Percentiles rank a stretch among this genome's conserved stretches.
Conservation (phyloP, 2,888 invertebrate species). For the Nymphalis polychloros region DNA sequence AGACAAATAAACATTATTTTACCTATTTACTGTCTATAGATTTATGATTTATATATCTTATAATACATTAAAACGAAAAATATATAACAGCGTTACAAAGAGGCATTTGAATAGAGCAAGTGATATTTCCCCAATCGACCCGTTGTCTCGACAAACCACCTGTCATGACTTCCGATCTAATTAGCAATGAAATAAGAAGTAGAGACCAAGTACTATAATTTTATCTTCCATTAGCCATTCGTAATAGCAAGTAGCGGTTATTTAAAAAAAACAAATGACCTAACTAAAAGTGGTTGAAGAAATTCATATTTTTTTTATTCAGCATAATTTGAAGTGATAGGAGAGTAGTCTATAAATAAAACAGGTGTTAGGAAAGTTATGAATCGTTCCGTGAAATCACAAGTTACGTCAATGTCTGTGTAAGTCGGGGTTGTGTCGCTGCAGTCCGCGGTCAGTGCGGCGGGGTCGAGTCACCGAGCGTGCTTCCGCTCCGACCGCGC, state of each 20-base stretch:
- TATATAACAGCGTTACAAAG: not conserved
- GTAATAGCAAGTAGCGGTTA: not conserved
- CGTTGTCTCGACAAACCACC: not conserved
- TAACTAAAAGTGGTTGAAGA: not conserved
- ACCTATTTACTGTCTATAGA: too few relatives aligned
- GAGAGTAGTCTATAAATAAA: too few relatives aligned
- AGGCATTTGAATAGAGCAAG: not conserved
- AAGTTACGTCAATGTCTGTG: not conserved
- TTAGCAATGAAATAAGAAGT: not conserved
- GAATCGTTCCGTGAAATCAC: too few relatives aligned
- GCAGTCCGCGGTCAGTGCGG: conserved; percentile 34
- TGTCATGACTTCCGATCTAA: conserved; percentile 16
- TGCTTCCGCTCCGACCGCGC: conserved; percentile 47
- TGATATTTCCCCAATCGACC: not conserved
- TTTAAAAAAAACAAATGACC: not conserved
- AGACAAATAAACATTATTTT: too few relatives aligned
- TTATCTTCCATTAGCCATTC: not conserved
- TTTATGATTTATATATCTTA: not conserved
- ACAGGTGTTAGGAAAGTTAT: too few relatives aligned
- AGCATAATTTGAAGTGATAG: too few relatives aligned
- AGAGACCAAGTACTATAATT: conserved; percentile 11
- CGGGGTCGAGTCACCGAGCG: conserved; percentile 51
- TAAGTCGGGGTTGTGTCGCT: conserved; percentile 15
- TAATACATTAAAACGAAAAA: not conserved
- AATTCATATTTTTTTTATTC: not conserved